Percentiles rank a stretch among this genome's conserved stretches.
Evolutionary conservation across 2,797 vertebrate species (phyloP).

Genomic region (Pygocentrus nattereri): DNA sequence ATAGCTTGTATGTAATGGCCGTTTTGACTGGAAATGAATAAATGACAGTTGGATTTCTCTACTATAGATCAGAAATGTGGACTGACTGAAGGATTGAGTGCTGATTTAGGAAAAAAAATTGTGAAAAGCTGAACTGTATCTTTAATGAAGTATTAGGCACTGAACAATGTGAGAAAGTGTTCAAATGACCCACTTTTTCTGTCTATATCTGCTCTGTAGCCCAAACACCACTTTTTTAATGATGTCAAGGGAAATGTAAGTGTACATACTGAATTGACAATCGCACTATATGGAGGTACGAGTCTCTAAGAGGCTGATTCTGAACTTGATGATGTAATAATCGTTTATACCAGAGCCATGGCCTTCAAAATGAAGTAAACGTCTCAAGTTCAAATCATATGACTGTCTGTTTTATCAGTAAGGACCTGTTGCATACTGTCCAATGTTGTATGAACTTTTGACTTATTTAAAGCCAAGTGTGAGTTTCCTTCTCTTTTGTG

Average conservation of each 20-base stretch:
- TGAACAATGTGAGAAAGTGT: background rate
- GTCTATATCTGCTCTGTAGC: background rate
- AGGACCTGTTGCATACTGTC: background rate
- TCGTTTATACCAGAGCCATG: background rate
- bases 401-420: background rate
- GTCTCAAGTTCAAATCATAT: background rate
- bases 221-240: background rate
- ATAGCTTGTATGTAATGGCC: no score
- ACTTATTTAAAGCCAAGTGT: background rate
- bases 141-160: background rate
- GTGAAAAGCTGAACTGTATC: background rate
- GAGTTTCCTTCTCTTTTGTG: background rate
- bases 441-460: conserved; percentile 5
- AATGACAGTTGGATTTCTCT: background rate
- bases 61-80: background rate
- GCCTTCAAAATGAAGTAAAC: background rate
- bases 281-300: background rate
- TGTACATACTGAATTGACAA: background rate
- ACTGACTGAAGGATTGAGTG: background rate
- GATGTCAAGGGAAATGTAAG: background rate
- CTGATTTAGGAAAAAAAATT: background rate
- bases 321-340: background rate
- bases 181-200: background rate
- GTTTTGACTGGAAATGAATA: background rate
- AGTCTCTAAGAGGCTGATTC: background rate